Evolutionary conservation across 2,797 vertebrate genomes (phyloP).

Genomic region (Tauraco hartlaubi): DNA sequence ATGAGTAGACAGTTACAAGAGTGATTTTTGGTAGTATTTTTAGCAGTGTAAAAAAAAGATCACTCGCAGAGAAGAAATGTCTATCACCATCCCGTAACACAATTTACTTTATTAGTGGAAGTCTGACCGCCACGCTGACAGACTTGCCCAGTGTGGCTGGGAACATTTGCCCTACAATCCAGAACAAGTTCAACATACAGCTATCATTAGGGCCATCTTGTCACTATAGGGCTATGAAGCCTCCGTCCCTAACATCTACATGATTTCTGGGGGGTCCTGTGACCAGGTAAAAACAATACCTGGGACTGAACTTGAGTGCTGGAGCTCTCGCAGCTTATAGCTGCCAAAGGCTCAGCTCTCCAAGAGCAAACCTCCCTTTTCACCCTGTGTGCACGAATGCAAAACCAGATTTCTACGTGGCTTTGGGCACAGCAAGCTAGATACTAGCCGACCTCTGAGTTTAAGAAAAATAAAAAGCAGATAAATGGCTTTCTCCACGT

Average conservation of each 20-base stretch:
- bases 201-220: background rate
- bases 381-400: accelerated
- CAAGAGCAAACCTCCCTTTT: background rate
- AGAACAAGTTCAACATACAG: background rate
- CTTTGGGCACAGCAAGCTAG: background rate
- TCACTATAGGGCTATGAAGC: background rate
- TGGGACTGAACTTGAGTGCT: background rate
- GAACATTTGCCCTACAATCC: background rate
- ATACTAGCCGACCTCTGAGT: background rate
- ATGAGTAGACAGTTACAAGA: background rate
- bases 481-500: slow-evolving; percentile 14
- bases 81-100: background rate
- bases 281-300: background rate
- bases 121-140: background rate
- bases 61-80: background rate
- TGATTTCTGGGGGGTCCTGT: background rate
- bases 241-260: accelerated
- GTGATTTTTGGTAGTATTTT: background rate
- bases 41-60: background rate
- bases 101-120: background rate
- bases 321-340: background rate
- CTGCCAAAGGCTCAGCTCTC: background rate
- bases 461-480: slow-evolving; percentile 4
- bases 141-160: accelerated
- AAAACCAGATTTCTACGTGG: background rate